Conservation (phyloP, 2,113 vertebrate genomes). For the Salvelinus fontinalis region DNA sequence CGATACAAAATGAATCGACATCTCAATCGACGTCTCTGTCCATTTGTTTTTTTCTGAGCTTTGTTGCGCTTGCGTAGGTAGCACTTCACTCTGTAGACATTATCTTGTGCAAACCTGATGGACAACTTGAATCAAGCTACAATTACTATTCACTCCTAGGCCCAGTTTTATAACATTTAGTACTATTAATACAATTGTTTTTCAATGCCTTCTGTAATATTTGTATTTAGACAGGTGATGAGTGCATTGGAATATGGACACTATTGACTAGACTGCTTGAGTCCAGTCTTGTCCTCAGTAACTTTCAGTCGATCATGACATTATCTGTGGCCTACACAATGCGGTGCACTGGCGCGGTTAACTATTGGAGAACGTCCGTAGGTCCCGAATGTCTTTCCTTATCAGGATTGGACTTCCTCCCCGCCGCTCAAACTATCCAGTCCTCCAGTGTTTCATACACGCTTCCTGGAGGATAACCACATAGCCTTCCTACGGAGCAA, state of each 20-base stretch:
- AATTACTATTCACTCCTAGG: no score
- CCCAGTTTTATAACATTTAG: no score
- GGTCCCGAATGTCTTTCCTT: conserved; percentile 59
- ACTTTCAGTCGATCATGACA: background rate
- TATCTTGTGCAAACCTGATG: no score
- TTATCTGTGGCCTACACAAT: background rate
- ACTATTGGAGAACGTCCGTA: conserved; percentile 66
- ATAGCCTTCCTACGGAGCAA: conserved; percentile 21
- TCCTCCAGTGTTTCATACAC: conserved; percentile 6
- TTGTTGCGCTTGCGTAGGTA: background rate
- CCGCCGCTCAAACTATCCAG: conserved; percentile 55
- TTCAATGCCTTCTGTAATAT: no score
- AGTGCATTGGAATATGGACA: no score
- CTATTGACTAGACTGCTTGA: no score
- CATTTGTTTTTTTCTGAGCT: background rate
- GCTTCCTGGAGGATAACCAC: conserved; percentile 60
- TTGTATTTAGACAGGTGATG: no score
- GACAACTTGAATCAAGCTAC: no score
- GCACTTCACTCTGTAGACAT: no score
- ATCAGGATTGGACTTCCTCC: conserved; percentile 67
- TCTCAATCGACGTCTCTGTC: background rate
- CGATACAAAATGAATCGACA: conserved; percentile 39
- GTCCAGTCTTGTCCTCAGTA: no score
- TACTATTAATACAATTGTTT: no score
- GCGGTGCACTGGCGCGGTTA: conserved; percentile 16